Percentiles rank a stretch among this genome's conserved stretches.
Evolutionary conservation across 2,113 vertebrate species (phyloP).

Genomic region (Epinephelus moara): DNA sequence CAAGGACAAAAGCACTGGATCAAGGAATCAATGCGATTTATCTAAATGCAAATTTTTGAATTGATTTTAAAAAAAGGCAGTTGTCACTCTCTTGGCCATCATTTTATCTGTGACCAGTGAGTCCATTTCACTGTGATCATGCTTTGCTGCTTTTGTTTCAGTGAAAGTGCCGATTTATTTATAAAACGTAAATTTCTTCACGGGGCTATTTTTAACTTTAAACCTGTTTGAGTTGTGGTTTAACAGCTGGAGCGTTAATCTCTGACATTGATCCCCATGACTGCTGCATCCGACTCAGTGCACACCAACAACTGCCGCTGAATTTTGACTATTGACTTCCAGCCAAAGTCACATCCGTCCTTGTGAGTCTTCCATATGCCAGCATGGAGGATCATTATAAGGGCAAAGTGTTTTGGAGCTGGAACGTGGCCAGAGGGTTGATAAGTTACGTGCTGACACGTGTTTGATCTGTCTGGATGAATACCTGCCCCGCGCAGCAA

Average conservation of each 20-base stretch:
- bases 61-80: slow-evolving; percentile 22
- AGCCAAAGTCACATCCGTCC: slow-evolving; percentile 31
- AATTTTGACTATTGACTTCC: slow-evolving; percentile 27
- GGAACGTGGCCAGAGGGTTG: slow-evolving; percentile 52
- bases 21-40: slow-evolving; percentile 52
- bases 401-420: slow-evolving; percentile 49
- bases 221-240: slow-evolving; percentile 36
- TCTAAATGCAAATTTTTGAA: slow-evolving; percentile 63
- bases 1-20: slow-evolving; percentile 21
- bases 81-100: slow-evolving; percentile 1
- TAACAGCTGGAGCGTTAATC: slow-evolving; percentile 38
- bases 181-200: neutral
- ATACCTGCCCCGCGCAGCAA: slow-evolving; percentile 50
- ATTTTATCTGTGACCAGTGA: slow-evolving; percentile 4
- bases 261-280: neutral
- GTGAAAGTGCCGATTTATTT: neutral
- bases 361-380: slow-evolving; percentile 23
- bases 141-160: slow-evolving; percentile 21
- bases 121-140: slow-evolving; percentile 15
- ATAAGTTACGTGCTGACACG: slow-evolving; percentile 64
- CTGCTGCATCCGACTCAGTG: slow-evolving; percentile 32
- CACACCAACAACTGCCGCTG: neutral
- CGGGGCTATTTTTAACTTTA: neutral
- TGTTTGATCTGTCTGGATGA: slow-evolving; percentile 57
- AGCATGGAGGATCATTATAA: slow-evolving; percentile 37